These are phyloP conservation scores for Phrynocephalus vlangalii DNA, from an alignment of 2,797 vertebrate species.

Conservation along the genomic window DNA sequence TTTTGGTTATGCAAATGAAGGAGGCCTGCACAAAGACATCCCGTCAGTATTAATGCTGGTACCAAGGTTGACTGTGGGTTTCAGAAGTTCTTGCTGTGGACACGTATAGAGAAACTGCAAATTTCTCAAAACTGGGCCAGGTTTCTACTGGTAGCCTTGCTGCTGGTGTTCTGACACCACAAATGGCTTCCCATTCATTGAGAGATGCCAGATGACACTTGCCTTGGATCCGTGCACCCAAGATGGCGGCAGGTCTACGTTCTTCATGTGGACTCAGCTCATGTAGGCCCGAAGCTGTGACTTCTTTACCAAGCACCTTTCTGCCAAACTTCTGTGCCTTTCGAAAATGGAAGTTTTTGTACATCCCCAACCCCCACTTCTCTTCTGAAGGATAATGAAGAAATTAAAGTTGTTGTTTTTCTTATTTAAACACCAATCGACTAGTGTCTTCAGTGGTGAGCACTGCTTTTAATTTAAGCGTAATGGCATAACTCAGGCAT, in stretches of 20 bases:
- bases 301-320: background rate
- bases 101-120: background rate
- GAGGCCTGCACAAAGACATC: background rate
- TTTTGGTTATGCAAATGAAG: background rate
- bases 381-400: conserved; percentile 19
- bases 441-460: background rate
- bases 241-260: background rate
- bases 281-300: background rate
- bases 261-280: background rate
- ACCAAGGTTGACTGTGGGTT: background rate
- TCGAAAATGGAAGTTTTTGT: background rate
- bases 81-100: too few species aligned
- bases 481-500: too few species aligned
- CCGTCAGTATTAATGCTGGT: background rate
- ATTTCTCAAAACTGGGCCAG: too few species aligned
- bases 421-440: conserved; percentile 10
- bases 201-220: background rate
- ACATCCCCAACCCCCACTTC: background rate
- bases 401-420: conserved; percentile 18
- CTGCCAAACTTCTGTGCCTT: conserved; percentile 9
- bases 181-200: too few species aligned
- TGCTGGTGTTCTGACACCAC: background rate
- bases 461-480: too few species aligned
- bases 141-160: too few species aligned
- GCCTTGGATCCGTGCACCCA: background rate